A percentile compares a stretch with the other conserved stretches of the same genome.
Evolutionary conservation across 92 coral and sea anemone genomes (phyloP).

Genomic region (Zoanthus gigantus): DNA sequence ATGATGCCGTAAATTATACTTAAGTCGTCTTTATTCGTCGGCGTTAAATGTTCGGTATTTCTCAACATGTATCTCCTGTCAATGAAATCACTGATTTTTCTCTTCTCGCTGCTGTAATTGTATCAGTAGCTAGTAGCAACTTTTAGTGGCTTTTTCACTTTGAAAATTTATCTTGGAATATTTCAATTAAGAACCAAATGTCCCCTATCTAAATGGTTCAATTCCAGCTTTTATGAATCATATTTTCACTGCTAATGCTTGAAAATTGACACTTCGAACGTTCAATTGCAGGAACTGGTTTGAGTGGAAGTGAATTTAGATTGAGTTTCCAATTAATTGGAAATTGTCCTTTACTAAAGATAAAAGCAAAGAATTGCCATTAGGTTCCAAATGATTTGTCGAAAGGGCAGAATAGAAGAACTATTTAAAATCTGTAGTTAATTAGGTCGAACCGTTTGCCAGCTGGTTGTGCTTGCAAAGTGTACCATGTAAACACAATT

Average conservation of each 20-base stretch:
- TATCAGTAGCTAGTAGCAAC: background rate
- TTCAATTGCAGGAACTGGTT: background rate
- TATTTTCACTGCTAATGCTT: background rate
- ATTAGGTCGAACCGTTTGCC: background rate
- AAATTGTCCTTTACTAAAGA: background rate
- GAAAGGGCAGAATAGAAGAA: background rate
- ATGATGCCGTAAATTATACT: background rate
- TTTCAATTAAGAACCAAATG: background rate
- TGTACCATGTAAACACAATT: background rate
- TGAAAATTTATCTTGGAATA: background rate
- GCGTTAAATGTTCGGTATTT: background rate
- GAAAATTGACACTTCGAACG: conserved; percentile 18
- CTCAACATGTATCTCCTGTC: background rate
- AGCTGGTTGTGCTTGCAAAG: background rate
- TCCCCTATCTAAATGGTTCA: background rate
- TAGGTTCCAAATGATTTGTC: background rate
- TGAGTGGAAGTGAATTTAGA: background rate
- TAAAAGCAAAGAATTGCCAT: background rate
- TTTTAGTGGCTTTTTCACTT: background rate
- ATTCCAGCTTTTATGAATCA: background rate
- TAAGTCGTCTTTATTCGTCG: background rate
- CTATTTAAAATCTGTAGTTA: background rate
- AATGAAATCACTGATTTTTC: background rate
- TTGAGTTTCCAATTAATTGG: background rate
- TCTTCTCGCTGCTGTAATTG: background rate